Evolutionary conservation across 23 tunicate genomes (phyloP), one percentile per base, ranked within the genome.

Genomic region (Diplosoma virens): DNA sequence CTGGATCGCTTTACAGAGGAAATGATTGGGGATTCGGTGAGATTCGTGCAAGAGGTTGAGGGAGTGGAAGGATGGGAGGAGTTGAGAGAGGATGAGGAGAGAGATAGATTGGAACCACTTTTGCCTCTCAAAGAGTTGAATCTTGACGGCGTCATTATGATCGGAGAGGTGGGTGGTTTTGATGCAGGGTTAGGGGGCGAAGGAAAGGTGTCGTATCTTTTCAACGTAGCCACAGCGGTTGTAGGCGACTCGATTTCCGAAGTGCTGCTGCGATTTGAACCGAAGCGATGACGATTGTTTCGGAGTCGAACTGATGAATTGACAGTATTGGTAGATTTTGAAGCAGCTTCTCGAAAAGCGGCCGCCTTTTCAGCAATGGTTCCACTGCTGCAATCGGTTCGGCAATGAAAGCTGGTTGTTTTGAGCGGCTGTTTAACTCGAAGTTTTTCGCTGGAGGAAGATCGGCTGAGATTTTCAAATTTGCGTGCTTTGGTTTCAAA

Each of bases 401-500:
- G 35, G 6, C 35, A 7, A 29, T 35, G 34, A n/a, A 61, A 61
- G 18, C 69, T 61, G 6, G 69, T 27, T 5, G 35, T 27, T 61
- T 61, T 61, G 6, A 61, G 35, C 3, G 69, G 6, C 9, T 61
- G 69, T 35, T 61, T 61, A 14, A 27, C 69, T 5, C 35, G 6
- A 6, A 61, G 34, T 29, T 27, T 61, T 6, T 61, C 69, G 35
- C 69, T 61, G 9, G 69, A 61, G 30, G 35, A 61, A 27, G 69
- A 61, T 7, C 69, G 69, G 30, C 69, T 9, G 6, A 61, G 35
- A 6, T 14, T 26, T 61, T 61, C 69, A 22, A 61, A 61, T 35
- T 61, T 61, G 17, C 21, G 28, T 28, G 69, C 35, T 61, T 61
- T 61, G 4, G 70, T 83, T 48, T 75, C 81, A 36, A 83, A 63